Evolutionary conservation across 2,797 vertebrate species (phyloP), one percentile per base, ranked within the genome.

Genomic region (Propithecus deckenii): DNA sequence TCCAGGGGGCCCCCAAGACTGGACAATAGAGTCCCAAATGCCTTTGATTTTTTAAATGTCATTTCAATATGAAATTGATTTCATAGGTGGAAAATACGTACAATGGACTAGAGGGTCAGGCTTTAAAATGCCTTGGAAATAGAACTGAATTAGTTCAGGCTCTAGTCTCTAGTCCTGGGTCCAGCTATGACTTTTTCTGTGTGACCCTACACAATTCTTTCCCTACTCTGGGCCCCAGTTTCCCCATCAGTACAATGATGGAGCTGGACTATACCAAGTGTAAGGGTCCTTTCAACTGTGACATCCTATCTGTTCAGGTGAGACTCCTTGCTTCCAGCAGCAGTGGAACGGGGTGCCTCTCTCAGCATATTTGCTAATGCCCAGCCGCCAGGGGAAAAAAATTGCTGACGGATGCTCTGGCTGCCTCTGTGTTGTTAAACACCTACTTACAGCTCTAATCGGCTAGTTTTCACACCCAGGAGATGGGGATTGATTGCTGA

Each of bases 371-470:
- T 91, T 86, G 25, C 89, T 97, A 85, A 95, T 96, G 85, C 86
- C 57, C 74, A 80, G 88, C 69, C 5, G 1, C 69, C 43, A 69
- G 83, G 75, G 87, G n/a, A 5, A 46, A 95, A 95, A 96, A 97
- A 72, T 23, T 96, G 97, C 96, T 97, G 95, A 93, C 41, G 10
- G 89, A 25, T 1, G 1, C 79, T 79, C 79, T 93, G 95, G 87
- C 75, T 93, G 65, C 75, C 79, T 67, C 91, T 0, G 32, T 91
- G 91, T 92, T 97, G 90, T 95, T 98, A 97, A 97, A 96, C 87
- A 93, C 80, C 95, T 96, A 95, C 95, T 98, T 94, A 98, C 88
- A 74, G 67, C 86, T 97, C 96, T 97, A 90, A 96, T 98, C 43
- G 41, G 86, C 96, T 97, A 83, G 71, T 97, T 98, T 97, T 95